A percentile compares a stretch with the other conserved stretches of the same genome.
Conservation (phyloP, 2,797 vertebrate species). For the Hipposideros larvatus region DNA sequence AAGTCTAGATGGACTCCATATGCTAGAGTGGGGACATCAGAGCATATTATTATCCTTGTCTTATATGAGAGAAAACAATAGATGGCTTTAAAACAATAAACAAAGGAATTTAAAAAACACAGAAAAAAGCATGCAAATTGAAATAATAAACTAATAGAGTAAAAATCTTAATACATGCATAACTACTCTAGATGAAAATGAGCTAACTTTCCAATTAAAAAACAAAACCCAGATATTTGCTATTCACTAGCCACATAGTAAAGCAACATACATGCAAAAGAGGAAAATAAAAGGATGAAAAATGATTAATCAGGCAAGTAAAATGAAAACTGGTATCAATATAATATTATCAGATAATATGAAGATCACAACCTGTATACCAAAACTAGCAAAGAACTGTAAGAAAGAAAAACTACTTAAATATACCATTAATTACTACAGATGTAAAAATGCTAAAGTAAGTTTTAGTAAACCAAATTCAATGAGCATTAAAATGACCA, state of each 20-base stretch:
- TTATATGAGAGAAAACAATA: background rate
- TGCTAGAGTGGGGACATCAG: background rate
- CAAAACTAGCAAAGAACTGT: background rate
- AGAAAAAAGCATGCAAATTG: background rate
- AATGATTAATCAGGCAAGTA: background rate
- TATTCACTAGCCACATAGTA: background rate
- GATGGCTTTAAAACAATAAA: background rate
- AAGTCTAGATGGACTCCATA: background rate
- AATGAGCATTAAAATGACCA: background rate
- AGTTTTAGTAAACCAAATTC: slow-evolving; percentile 2
- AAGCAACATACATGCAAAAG: background rate
- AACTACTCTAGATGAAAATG: background rate
- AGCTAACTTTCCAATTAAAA: background rate
- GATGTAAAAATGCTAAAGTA: background rate
- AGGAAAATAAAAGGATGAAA: background rate
- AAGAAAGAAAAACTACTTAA: background rate
- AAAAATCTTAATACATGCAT: background rate
- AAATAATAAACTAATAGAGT: background rate
- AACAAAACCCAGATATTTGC: background rate
- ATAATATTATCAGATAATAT: background rate
- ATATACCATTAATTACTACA: background rate
- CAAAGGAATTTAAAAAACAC: background rate
- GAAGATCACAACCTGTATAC: background rate
- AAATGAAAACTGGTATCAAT: background rate
- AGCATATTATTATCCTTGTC: background rate